Conservation (phyloP, 1,140 invertebrate genomes). For the Hyles euphorbiae region DNA sequence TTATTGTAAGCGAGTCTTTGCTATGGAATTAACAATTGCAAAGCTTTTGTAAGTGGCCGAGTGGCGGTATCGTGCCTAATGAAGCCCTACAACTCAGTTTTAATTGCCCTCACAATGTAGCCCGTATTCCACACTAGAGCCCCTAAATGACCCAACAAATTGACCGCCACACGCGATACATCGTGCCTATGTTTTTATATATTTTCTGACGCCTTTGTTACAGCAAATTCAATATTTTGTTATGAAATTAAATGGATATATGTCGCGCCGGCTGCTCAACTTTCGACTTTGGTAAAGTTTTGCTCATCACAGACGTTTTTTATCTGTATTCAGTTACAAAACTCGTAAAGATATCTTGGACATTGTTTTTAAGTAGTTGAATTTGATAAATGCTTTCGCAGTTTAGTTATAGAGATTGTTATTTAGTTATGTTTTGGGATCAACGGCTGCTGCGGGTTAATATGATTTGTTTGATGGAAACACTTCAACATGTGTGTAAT, state of each 20-base stretch:
- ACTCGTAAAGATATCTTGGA: too few species aligned
- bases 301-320: background rate
- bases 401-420: too few species aligned
- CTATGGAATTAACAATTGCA: background rate
- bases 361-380: too few species aligned
- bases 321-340: background rate
- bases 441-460: background rate
- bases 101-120: conserved; percentile 53
- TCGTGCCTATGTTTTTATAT: conserved; percentile 11
- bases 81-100: conserved; percentile 56
- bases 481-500: too few species aligned
- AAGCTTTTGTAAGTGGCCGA: conserved; percentile 15
- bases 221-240: background rate
- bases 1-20: too few species aligned
- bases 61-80: conserved; percentile 33
- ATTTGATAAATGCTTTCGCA: too few species aligned
- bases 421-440: too few species aligned
- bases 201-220: background rate
- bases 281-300: too few species aligned
- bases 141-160: conserved; percentile 66
- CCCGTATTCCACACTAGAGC: conserved; percentile 50
- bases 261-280: background rate
- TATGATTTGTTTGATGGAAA: background rate
- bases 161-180: conserved; percentile 60
- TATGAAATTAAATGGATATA: background rate